Evolutionary conservation across 2,888 invertebrate genomes (phyloP).

Genomic region (Drosophila emarginata): DNA sequence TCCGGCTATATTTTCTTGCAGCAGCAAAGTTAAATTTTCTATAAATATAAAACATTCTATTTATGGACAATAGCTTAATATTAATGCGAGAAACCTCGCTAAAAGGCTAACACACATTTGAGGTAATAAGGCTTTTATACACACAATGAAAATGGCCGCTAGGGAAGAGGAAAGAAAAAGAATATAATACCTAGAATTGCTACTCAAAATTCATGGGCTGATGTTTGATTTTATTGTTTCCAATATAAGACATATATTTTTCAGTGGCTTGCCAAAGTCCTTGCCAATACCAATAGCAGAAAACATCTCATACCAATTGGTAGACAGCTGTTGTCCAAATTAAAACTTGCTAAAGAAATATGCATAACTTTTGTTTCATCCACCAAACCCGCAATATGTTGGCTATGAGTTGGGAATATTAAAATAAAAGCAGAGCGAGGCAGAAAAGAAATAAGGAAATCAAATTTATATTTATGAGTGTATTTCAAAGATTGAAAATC

Average conservation of each 20-base stretch:
- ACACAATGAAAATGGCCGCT: not conserved
- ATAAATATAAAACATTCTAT: not conserved
- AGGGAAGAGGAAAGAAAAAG: not conserved
- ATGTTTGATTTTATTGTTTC: slow-evolving; percentile 57
- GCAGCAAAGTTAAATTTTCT: not conserved
- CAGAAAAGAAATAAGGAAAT: not conserved
- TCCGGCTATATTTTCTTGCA: not conserved
- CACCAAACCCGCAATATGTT: slow-evolving; percentile 17
- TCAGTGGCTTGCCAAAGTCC: not conserved
- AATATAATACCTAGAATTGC: slow-evolving; percentile 43
- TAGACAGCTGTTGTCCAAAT: slow-evolving; percentile 40
- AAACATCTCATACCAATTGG: not conserved
- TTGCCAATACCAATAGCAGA: not conserved
- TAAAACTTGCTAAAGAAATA: slow-evolving; percentile 41
- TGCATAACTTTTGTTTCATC: slow-evolving; percentile 29
- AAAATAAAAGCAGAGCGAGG: slow-evolving; percentile 3
- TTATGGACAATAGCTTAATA: not conserved
- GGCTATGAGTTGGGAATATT: slow-evolving; percentile 19
- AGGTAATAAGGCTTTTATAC: no score
- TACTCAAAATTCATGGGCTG: slow-evolving; percentile 64
- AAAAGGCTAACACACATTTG: not conserved
- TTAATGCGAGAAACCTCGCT: slow-evolving; percentile 2
- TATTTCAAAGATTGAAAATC: not conserved
- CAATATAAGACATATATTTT: not conserved
- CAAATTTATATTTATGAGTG: slow-evolving; percentile 13